Conservation (phyloP, 2,797 vertebrate genomes). For the Takifugu ocellatus region DNA sequence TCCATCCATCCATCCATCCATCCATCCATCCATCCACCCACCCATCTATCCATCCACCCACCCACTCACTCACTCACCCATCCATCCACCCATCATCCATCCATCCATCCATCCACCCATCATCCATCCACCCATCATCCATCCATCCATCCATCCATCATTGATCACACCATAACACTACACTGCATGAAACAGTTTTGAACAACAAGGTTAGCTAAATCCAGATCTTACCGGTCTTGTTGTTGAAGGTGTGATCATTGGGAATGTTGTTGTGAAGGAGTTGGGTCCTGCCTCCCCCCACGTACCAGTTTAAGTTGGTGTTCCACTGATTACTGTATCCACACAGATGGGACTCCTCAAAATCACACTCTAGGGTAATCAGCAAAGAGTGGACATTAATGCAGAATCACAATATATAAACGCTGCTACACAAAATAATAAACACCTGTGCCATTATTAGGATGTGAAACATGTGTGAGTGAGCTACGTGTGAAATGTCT, state of each 20-base stretch:
- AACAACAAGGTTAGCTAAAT: background rate
- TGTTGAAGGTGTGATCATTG: slow-evolving; percentile 80
- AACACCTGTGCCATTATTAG: background rate
- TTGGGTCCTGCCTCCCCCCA: slow-evolving; percentile 81
- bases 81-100: too few relatives aligned
- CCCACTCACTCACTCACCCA: too few relatives aligned
- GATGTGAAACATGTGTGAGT: slow-evolving; percentile 1
- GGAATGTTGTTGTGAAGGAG: slow-evolving; percentile 75
- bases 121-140: too few relatives aligned
- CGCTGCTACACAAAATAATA: background rate
- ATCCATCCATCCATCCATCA: too few relatives aligned
- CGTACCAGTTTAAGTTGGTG: slow-evolving; percentile 92
- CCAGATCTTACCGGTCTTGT: slow-evolving; percentile 72
- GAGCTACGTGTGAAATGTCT: slow-evolving; percentile 36
- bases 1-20: too few relatives aligned
- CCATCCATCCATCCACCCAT: too few relatives aligned
- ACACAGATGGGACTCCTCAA: slow-evolving; percentile 93
- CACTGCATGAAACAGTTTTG: background rate
- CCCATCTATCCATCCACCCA: too few relatives aligned
- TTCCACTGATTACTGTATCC: slow-evolving; percentile 92
- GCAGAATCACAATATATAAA: too few relatives aligned
- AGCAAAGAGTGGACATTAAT: background rate
- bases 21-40: too few relatives aligned
- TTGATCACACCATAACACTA: background rate
- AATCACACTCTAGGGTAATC: slow-evolving; percentile 83